Evolutionary conservation across 2,797 vertebrate genomes (phyloP).

Genomic region (Sebastes minor): DNA sequence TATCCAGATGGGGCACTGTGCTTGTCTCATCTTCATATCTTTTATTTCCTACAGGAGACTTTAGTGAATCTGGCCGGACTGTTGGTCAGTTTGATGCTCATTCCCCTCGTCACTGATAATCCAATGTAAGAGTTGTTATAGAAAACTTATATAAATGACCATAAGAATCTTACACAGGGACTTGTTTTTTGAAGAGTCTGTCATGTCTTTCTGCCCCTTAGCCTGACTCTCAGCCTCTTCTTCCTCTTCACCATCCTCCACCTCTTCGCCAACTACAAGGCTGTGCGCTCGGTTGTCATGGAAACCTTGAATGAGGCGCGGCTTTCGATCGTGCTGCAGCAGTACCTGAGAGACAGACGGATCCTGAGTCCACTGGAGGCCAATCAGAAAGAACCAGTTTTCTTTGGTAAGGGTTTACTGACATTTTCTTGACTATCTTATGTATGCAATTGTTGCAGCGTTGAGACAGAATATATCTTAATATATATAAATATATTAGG

Average conservation of each 20-base stretch:
- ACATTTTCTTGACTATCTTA: neutral
- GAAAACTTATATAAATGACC: fast-evolving
- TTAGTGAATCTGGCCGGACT: constrained; percentile 90
- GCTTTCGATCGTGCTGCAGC: constrained; percentile 82
- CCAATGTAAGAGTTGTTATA: constrained; percentile 73
- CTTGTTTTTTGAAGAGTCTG: neutral
- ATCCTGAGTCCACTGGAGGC: constrained; percentile 80
- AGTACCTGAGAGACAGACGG: constrained; percentile 75
- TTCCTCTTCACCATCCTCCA: constrained; percentile 88
- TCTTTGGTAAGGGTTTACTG: constrained; percentile 77
- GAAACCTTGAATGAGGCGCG: constrained; percentile 90
- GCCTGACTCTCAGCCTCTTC: constrained; percentile 87
- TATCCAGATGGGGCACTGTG: neutral
- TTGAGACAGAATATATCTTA: neutral
- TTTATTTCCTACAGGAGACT: constrained; percentile 83
- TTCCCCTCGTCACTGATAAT: constrained; percentile 86
- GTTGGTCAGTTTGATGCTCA: constrained; percentile 86
- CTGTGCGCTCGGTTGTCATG: constrained; percentile 90
- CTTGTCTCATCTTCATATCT: neutral
- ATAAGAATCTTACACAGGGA: neutral
- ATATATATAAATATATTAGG: neutral
- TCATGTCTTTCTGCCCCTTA: constrained; percentile 27
- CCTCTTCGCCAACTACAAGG: constrained; percentile 91
- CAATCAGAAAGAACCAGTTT: constrained; percentile 87
- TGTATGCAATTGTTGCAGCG: fast-evolving